Percentiles rank a stretch among this genome's conserved stretches.
Evolutionary conservation across 2,888 invertebrate genomes (phyloP).

Genomic region (Agrochola lota): DNA sequence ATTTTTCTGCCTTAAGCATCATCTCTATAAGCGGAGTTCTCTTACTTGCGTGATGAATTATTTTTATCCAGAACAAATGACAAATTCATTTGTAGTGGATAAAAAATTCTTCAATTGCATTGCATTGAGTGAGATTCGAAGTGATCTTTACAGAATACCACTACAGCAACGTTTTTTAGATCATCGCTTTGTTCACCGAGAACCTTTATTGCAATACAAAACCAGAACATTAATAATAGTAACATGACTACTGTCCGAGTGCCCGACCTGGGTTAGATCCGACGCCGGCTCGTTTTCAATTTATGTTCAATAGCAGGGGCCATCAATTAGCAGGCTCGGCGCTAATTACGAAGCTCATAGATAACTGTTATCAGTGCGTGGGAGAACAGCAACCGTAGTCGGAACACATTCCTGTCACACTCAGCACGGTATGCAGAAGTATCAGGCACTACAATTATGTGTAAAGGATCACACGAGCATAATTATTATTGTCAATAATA

Average conservation of each 20-base stretch:
- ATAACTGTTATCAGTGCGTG: constrained; percentile 67
- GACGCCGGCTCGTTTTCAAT: constrained; percentile 5
- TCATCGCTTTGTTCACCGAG: neutral
- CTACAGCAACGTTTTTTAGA: neutral
- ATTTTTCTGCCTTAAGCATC: neutral
- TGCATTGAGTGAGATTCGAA: neutral
- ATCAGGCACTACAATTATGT: too few relatives aligned
- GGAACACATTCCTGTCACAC: constrained; percentile 42
- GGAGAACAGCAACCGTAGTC: constrained; percentile 46
- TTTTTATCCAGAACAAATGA: neutral
- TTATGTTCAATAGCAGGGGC: constrained; percentile 4
- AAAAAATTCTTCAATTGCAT: too few relatives aligned
- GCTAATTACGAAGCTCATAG: constrained; percentile 65
- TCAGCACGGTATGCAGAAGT: constrained; percentile 27
- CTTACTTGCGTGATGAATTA: neutral
- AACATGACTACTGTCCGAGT: neutral
- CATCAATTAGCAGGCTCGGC: constrained; percentile 45
- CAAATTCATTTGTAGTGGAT: too few relatives aligned
- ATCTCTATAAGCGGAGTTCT: neutral
- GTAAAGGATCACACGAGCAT: too few relatives aligned
- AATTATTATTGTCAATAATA: neutral
- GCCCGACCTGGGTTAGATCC: neutral
- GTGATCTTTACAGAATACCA: neutral
- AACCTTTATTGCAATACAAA: neutral
- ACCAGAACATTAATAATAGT: neutral